Evolutionary conservation across 2,888 invertebrate genomes (phyloP), one percentile per base, ranked within the genome.

Genomic region (Zhuqinia jingwanae): DNA sequence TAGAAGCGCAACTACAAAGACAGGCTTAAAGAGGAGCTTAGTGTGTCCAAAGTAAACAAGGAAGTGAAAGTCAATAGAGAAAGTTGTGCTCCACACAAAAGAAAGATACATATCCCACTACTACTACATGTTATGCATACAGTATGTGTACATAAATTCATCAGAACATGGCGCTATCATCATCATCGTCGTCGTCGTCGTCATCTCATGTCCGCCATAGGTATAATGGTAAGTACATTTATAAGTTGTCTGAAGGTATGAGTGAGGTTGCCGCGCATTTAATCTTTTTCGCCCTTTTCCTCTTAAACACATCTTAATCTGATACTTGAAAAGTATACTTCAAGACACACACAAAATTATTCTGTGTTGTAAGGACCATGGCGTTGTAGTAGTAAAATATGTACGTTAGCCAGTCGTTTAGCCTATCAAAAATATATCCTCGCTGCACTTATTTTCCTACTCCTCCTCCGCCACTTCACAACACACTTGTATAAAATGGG

Each of bases 291-390:
- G 22, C 13, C 2, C 13, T 27, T 20, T 60, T 70, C 22, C 42
- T 65, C 47, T 20, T 75, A 56, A 78, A n/a, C n/a, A 76, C 53
- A 56, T 83, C 77, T 50, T 83, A 83, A 83, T 83, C 65, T 77
- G 76, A 65, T 83, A 68, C 65, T 83, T 65, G 42, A n/a, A n/a
- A n/a, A n/a, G n/a, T n/a, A n/a, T n/a, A n/a, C n/a, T n/a, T n/a
- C n/a, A n/a, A n/a, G n/a, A 76, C 65, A 45, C 22, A 84, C 83
- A 63, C 13, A 50, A 75, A 83, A 83, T 81, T 70, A 70, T 70
- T 56, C 45, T n/a, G 11, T n/a, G n/a, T 56, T 20, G 27, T 22
- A 50, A 45, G 17, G n/a, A n/a, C n/a, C n/a, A n/a, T n/a, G n/a
- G n/a, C n/a, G n/a, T n/a, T n/a, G n/a, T n/a, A n/a, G n/a, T n/a